Evolutionary conservation across 2,888 invertebrate genomes (phyloP).

Genomic region (Cephus pulcher): DNA sequence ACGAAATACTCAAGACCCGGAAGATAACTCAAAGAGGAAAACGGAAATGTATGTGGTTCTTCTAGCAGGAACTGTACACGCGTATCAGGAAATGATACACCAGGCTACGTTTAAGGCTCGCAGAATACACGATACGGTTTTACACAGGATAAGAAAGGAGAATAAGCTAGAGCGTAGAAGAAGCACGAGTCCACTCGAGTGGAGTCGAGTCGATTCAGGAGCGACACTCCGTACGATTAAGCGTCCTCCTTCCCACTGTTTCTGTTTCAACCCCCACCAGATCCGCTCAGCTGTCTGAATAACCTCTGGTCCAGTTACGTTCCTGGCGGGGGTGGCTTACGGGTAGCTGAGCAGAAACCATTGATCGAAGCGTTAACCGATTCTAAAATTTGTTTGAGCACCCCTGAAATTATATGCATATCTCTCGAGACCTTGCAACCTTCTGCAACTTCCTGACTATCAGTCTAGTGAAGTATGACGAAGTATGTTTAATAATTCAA

Average conservation of each 20-base stretch:
- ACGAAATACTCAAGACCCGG: background rate
- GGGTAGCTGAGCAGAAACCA: background rate
- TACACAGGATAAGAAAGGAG: background rate
- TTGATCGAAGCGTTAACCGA: background rate
- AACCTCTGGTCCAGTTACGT: background rate
- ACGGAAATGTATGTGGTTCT: background rate
- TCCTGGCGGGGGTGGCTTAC: constrained; percentile 1
- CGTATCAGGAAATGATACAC: background rate
- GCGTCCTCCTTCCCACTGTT: background rate
- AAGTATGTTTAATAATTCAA: background rate
- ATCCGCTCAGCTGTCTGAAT: background rate
- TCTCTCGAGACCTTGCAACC: background rate
- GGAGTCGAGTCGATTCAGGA: background rate
- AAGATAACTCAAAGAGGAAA: background rate
- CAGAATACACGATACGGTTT: background rate
- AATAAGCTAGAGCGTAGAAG: background rate
- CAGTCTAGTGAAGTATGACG: background rate
- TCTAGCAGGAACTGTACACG: background rate
- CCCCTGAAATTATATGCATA: background rate
- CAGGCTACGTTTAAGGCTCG: background rate
- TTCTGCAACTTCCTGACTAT: background rate
- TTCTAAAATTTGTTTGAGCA: background rate
- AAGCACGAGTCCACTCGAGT: background rate
- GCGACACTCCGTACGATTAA: constrained; percentile 3
- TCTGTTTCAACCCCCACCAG: constrained; percentile 2